Base-by-base conservation (phyloP, 2,797 vertebrate species). In the Phoebastria nigripes region DNA sequence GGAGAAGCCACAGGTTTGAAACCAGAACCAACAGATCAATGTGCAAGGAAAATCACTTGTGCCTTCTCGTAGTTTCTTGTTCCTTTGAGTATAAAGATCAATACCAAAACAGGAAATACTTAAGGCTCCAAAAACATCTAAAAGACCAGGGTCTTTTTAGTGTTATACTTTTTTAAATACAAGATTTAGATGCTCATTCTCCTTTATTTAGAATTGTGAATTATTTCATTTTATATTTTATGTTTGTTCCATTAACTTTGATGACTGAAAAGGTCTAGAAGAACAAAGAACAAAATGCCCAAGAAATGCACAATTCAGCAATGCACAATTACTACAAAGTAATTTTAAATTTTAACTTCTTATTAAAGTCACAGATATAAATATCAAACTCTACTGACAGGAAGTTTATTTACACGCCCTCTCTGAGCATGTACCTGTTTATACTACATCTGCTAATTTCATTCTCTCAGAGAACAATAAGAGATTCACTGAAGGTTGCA, bases 281-380 rank as follows among this genome's bases (percentile, higher is more conserved):
- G 65, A 69, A 26, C 24, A 35, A 42, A 42, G 59, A 41, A 39
- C 5, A 42, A 83, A 82, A 82, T 2, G 15, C 14, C 44, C 20
- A 26, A 66, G 54, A 56, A 69, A 25, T 0, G 7, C 35, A 14
- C 33, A 17, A 4, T 0, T 51, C 44, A 35, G 69, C 44, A 44
- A 44, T 44, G 44, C 44, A 44, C 44, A 44, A 19, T 1, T 44
- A 52, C 33, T 55, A 17, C 59, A 22, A 18, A 51, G 8, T 3
- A 1, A 61, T 42, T 82, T 47, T 14, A 16, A 9, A 12, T 29
- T 15, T 56, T 7, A 39, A 47, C 6, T 2, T 12, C 15, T 37
- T 52, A 39, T 47, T 59, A 17, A 62, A 80, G 35, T 28, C 67
- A n/a, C 72, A 70, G 66, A 47, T 35, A 35, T 3, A 56, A 73